These are phyloP conservation scores for Pheosia gnoma DNA, from an alignment of 2,888 invertebrate genomes.

Conservation along the genomic window DNA sequence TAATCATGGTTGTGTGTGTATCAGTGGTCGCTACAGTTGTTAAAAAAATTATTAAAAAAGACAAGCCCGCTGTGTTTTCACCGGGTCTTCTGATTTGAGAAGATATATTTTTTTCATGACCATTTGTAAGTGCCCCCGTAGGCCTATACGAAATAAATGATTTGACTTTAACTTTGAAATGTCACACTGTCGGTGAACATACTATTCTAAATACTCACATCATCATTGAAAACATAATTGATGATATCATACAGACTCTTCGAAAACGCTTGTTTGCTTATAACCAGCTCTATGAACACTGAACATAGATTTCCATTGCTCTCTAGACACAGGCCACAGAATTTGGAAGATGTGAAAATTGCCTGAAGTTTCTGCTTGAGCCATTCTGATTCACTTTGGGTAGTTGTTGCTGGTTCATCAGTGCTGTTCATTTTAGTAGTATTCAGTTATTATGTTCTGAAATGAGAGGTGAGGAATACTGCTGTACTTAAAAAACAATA, in stretches of 20 bases:
- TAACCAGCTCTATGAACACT: constrained; percentile 45
- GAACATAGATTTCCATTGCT: constrained; percentile 37
- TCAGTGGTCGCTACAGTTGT: too few relatives aligned
- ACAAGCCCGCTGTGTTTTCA: too few relatives aligned
- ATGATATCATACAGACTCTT: constrained; percentile 49
- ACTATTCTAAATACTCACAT: constrained; percentile 43
- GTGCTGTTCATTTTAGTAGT: neutral
- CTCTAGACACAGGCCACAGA: constrained; percentile 54
- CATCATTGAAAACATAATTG: constrained; percentile 51
- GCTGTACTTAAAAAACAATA: neutral
- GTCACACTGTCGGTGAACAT: too few relatives aligned
- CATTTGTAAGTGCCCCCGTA: too few relatives aligned
- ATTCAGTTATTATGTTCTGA: neutral
- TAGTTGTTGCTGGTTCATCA: neutral
- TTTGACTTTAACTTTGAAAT: too few relatives aligned
- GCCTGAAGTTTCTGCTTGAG: constrained; percentile 46
- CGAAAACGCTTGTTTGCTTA: constrained; percentile 40
- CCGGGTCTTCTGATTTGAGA: too few relatives aligned
- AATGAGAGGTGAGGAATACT: neutral
- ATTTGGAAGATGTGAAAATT: constrained; percentile 39
- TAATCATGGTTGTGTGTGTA: too few relatives aligned
- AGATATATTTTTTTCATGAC: too few relatives aligned
- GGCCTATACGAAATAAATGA: too few relatives aligned
- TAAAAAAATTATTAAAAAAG: too few relatives aligned
- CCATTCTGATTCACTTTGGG: constrained; percentile 35